Conservation (phyloP, 2,113 vertebrate species). For the Coracopsis vasa region DNA sequence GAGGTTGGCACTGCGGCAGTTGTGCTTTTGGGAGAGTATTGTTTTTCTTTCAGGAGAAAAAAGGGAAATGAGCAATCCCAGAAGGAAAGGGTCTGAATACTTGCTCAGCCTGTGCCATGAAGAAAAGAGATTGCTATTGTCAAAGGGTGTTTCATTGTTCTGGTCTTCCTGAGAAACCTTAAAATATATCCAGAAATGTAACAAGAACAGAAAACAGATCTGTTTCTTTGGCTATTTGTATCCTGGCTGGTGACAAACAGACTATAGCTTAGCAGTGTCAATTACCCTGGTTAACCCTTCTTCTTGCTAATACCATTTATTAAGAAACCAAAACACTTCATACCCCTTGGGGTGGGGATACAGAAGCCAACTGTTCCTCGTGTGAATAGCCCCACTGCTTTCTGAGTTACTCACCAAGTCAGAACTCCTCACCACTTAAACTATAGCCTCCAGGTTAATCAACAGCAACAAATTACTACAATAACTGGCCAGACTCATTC, state of each 20-base stretch:
- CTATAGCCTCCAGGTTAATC: background rate
- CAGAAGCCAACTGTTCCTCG: background rate
- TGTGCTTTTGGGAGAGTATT: background rate
- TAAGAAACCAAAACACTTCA: background rate
- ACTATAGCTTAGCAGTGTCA: background rate
- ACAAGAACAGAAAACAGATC: background rate
- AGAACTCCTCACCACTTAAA: background rate
- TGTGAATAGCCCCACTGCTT: background rate
- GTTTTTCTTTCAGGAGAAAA: background rate
- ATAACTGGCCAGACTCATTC: background rate
- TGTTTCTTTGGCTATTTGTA: background rate
- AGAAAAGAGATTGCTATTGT: conserved; percentile 11
- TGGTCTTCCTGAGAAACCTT: conserved; percentile 17
- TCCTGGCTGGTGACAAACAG: background rate
- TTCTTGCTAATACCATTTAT: background rate
- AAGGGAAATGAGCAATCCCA: conserved; percentile 38
- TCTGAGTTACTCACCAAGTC: background rate
- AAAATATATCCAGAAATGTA: conserved; percentile 8
- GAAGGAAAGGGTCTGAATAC: conserved; percentile 28
- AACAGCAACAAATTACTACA: background rate
- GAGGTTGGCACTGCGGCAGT: background rate
- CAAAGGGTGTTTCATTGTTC: background rate
- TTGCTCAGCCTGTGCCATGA: background rate
- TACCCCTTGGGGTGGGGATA: background rate
- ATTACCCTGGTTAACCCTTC: background rate